Evolutionary conservation across 2,113 vertebrate genomes (phyloP), one percentile per base, ranked within the genome.

Genomic region (Nansenia antarctica): DNA sequence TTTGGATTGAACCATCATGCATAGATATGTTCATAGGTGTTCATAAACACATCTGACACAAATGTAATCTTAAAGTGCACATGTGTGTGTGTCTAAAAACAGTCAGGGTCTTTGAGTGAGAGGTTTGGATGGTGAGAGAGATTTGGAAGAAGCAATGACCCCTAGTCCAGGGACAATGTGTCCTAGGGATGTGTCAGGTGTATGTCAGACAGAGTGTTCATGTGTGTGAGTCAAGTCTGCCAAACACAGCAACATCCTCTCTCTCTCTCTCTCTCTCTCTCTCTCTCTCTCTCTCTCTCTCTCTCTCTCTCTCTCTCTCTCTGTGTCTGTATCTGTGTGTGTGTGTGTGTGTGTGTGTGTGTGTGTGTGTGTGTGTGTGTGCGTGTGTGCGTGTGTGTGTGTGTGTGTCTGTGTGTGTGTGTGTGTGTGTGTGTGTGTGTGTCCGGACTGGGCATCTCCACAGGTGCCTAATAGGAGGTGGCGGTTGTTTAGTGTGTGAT

Each of bases 391-490:
- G 18, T 22, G 49, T 24, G 14, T 58, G 14, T 30, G 1, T 30
- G 29, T 22, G 18, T 60, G 30, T 59, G 14, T n/a, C n/a, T n/a
- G n/a, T n/a, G n/a, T n/a, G n/a, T n/a, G n/a, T n/a, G 18, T 22
- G 14, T 58, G 14, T 30, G 1, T 30, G 29, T 22, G 18, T 60
- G 30, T 59, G 14, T 60, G 57, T 59, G 1, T 59, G 18, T 22
- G 49, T 24, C 18, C 12, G 58, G 7, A 22, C 31, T 9, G 18
- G 31, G 31, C 12, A 18, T 60, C 31, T 60, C 57, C 29, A 45
- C 79, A 78, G 80, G 78, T 81, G 73, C 74, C 80, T 86, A 85
- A 88, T 76, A 60, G 63, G 76, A 87, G 70, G 39, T 81, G 85
- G 76, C 84, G 82, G 75, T 63, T 79, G 67, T 76, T 73, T 61